Percentiles rank a stretch among this genome's conserved stretches.
Conservation (phyloP, 2,797 vertebrate species). For the Galaxias olidus region DNA sequence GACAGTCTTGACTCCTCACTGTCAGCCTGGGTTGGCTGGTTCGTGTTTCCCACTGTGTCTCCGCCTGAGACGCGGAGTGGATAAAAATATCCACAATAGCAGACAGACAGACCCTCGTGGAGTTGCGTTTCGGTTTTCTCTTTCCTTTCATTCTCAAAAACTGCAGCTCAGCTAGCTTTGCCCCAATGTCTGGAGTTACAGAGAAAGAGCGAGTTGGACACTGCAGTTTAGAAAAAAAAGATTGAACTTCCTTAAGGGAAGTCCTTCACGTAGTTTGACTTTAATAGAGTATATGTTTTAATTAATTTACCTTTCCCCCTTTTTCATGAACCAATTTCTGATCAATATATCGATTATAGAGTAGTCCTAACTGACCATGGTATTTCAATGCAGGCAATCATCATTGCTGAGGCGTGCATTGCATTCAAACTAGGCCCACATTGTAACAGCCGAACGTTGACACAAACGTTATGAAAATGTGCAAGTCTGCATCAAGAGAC, state of each 20-base stretch:
- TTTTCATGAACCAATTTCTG: not conserved
- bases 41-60: slow-evolving; percentile 77
- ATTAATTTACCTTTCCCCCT: not conserved
- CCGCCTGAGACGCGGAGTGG: slow-evolving; percentile 68
- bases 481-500: not conserved
- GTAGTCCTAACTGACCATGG: no score
- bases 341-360: not conserved
- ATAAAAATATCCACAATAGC: slow-evolving; percentile 83
- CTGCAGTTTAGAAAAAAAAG: slow-evolving; percentile 20
- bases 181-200: slow-evolving; percentile 70
- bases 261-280: slow-evolving; percentile 62
- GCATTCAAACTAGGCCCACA: no score
- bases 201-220: slow-evolving; percentile 54
- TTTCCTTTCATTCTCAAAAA: slow-evolving; percentile 80
- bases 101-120: slow-evolving; percentile 77
- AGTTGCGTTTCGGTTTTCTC: slow-evolving; percentile 71
- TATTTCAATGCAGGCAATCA: no score
- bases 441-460: no score
- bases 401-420: no score
- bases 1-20: slow-evolving; percentile 74
- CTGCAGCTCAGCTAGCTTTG: slow-evolving; percentile 73
- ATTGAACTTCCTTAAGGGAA: slow-evolving; percentile 57
- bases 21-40: slow-evolving; percentile 76
- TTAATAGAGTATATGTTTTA: slow-evolving; percentile 25
- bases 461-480: not conserved